Conservation (phyloP, 2,888 invertebrate species). For the Eubasilissa splendida region DNA sequence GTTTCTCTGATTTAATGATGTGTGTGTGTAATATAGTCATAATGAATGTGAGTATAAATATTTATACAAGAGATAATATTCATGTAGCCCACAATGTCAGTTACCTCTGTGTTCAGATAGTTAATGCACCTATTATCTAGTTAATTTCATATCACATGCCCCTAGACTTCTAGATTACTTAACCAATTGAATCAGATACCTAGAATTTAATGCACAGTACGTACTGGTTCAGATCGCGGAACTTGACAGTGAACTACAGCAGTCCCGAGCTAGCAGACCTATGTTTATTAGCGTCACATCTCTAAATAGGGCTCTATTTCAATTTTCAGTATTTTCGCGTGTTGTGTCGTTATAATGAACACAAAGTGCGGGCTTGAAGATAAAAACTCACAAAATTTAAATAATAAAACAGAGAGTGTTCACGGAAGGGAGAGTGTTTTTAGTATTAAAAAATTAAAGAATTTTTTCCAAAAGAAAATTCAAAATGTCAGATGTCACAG, state of each 20-base stretch:
- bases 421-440: conserved; percentile 48
- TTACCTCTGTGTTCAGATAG: conserved; percentile 25
- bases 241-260: conserved; percentile 6
- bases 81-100: conserved; percentile 15
- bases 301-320: conserved; percentile 40
- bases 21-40: too few species aligned
- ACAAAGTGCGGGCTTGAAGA: conserved; percentile 8
- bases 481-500: conserved; percentile 63
- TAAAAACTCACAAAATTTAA: background rate
- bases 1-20: too few species aligned
- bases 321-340: conserved; percentile 1
- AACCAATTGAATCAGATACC: conserved; percentile 38
- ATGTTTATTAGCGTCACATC: conserved; percentile 1
- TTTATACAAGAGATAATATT: conserved; percentile 20
- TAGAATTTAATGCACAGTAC: background rate
- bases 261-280: background rate
- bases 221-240: background rate
- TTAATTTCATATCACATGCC: conserved; percentile 38
- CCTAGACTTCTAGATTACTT: conserved; percentile 37
- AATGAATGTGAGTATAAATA: background rate
- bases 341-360: conserved; percentile 29
- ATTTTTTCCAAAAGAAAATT: conserved; percentile 61
- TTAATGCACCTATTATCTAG: conserved; percentile 48
- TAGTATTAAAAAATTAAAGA: conserved; percentile 59
- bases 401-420: conserved; percentile 1